Base-by-base conservation (phyloP, 2,888 invertebrate genomes). In the Yponomeuta sedellus region DNA sequence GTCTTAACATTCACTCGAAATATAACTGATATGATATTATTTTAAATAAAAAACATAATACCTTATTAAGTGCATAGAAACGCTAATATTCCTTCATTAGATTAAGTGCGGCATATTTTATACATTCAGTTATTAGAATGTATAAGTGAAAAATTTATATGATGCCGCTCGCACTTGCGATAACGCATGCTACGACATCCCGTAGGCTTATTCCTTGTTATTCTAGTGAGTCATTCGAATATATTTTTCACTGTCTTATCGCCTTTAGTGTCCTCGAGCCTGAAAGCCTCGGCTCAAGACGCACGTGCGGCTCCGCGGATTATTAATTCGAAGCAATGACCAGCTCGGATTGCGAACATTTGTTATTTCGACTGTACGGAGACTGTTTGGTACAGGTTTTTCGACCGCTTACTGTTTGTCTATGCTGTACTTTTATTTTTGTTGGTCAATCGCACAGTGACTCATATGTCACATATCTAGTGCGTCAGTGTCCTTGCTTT, bases 251-350 rank as follows among this genome's bases (percentile, higher is more conserved):
- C 44, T 52, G 16, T 52, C 44, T 52, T 52, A 52, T 52, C 44
- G 44, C 44, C 4, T 16, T 12, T 16, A 16, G 44, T 52, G 44
- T 52, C 44, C 44, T 52, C 44, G 16, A 52, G 44, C 16, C 44
- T 61, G 34, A 20, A 58, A 59, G 59, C 61, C 19, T 12, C 44
- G 16, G 44, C 16, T 52, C 61, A 62, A 40, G 64, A 56, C 64
- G 84, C 86, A 86, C 87, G 86, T 86, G 86, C 83, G 73, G 71
- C 16, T 39, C 19, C 58, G 67, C 68, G 69, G 69, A 71, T 77
- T 83, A 87, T 85, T 85, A 85, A 87, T 87, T 75, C 79, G 71
- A 66, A 75, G 85, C 86, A 81, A 75, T 77, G 79, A 78, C 77
- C 73, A 34, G 70, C 71, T 70, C 70, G 71, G 77, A 85, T 80